A percentile compares a stretch with the other conserved stretches of the same genome.
phyloP scores from a whole-genome alignment of 2,797 vertebrate genomes.

The Erethizon dorsatum region DNA sequence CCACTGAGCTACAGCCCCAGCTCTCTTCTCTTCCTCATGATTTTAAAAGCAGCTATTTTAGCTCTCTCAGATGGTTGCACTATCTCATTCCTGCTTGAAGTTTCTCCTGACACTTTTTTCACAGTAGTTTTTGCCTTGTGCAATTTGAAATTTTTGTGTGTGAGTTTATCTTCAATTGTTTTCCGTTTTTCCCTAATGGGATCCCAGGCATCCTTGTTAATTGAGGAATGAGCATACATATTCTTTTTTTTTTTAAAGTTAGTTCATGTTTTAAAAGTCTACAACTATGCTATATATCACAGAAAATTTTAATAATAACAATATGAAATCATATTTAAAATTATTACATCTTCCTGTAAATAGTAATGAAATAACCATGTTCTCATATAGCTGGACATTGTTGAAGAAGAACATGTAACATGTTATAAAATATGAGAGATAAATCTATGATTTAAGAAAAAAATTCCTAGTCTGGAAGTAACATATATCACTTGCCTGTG shows the following conservation, averaged over 20 bases:
- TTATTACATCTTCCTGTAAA: background rate
- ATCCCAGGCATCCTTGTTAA: background rate
- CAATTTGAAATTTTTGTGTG: background rate
- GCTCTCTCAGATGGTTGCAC: background rate
- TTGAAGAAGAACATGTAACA: background rate
- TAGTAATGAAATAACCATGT: background rate
- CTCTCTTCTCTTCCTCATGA: background rate
- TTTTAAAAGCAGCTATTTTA: background rate
- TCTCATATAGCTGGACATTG: background rate
- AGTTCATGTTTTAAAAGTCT: background rate
- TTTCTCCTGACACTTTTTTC: background rate
- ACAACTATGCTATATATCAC: background rate
- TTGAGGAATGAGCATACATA: background rate
- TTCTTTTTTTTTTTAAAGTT: background rate
- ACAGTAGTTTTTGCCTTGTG: background rate
- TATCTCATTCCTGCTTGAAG: background rate
- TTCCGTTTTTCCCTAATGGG: background rate
- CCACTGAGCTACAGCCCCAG: background rate
- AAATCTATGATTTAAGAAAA: background rate
- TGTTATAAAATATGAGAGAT: constrained; percentile 38
- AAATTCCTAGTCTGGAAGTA: background rate
- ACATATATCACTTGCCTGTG: background rate
- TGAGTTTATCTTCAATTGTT: background rate
- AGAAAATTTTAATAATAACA: background rate
- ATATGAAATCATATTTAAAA: constrained; percentile 16